Evolutionary conservation across 2,888 invertebrate genomes (phyloP), one percentile per base, ranked within the genome.

Genomic region (Trachelus tabidus): DNA sequence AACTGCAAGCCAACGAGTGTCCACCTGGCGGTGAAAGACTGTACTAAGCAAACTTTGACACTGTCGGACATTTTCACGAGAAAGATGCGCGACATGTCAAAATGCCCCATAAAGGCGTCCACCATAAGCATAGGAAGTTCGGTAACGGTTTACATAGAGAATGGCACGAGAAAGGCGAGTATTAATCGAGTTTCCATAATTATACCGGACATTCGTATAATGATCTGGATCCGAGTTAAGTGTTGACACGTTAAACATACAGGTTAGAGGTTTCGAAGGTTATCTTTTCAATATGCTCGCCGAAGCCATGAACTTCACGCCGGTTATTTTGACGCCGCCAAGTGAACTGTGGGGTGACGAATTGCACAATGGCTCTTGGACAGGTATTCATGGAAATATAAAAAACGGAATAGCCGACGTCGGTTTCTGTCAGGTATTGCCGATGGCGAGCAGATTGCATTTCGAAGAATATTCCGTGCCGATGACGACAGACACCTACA

Each of bases 381-480:
- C 37, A 23, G 73, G 73, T 35, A 31, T 73, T 37, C 76, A 76
- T 30, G 76, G 73, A 9, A 76, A 76, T 69, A 73, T 76, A 73
- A 76, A 73, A 73, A 73, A 30, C 76, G 73, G 73, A 30, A 69
- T 76, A 30, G 73, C 76, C 11, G 73, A 76, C n/a, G 40, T 76
- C 30, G 76, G 73, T 68, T 76, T 76, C 33, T 71, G 71, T 40
- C 73, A 40, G 56, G 40, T 76, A 73, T 71, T 73, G 30, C 76
- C 76, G 4, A 56, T 35, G 6, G 76, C 73, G 4, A 34, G 12
- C 1, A 23, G 76, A 30, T 68, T 73, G 15, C 71, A 76, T 37
- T 76, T 76, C 40, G 76, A 76, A 34, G 76, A 76, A 76, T 76
- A 76, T 71, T 76, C 76, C 11, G n/a, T 12, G 33, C 35, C 76